Evolutionary conservation across 2,113 vertebrate genomes (phyloP), one percentile per base, ranked within the genome.

Genomic region (Tachysurus fulvidraco): DNA sequence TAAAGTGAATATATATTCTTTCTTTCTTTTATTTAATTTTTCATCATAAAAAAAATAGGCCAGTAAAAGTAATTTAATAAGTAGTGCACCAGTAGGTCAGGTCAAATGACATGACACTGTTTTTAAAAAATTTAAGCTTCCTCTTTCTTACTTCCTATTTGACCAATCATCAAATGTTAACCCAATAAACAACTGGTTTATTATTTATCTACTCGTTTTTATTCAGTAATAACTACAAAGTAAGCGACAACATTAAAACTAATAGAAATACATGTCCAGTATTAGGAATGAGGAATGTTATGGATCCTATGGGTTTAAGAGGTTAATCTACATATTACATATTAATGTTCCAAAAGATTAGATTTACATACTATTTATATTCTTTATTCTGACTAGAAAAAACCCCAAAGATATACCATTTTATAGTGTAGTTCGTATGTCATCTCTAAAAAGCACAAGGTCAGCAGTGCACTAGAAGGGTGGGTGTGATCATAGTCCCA

Each of bases 401-500:
- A 7, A 71, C 36, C 21, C n/a, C n/a, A n/a, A 36, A 0, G 52
- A 60, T 17, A 60, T 25, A 60, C n/a, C 6, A 17, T 52, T 13
- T 73, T 57, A 0, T 19, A 41, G 21, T 44, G 3, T 77, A 12
- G 13, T 87, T 87, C n/a, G 19, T 76, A 80, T 54, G 50, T 76
- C 57, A 57, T 2, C 55, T 87, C 60, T 23, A 55, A 85, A 74
- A 85, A 87, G 83, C 83, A 69, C 54, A 64, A 86, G 81, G 84
- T 86, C 84, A 88, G 59, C 36, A 83, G 74, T 76, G 76, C 23
- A 46, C 55, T 55, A 28, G 84, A 69, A 81, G 83, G 65, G 80
- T 85, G n/a, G 74, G 30, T 62, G 73, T 82, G 65, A 82, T 76
- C n/a, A 14, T 64, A 25, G 82, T 94, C 93, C 93, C 93, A 88